Conservation (phyloP, 1,140 invertebrate genomes). For the Papilio aristodemus region DNA sequence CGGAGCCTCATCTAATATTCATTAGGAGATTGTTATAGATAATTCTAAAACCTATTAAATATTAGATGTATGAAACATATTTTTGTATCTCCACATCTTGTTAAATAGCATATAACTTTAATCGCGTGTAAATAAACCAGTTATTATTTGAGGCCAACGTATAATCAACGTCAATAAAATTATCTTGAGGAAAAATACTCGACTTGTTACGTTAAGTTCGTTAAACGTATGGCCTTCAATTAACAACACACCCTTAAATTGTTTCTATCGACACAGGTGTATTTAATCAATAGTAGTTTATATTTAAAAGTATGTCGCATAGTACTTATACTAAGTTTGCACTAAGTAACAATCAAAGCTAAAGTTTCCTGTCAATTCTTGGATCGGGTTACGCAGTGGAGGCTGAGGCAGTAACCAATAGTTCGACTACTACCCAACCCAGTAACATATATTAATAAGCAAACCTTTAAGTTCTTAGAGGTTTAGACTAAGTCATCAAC, state of each 20-base stretch:
- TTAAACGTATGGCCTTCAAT: slow-evolving; percentile 13
- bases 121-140: slow-evolving; percentile 27
- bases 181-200: slow-evolving; percentile 24
- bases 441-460: too few relatives aligned
- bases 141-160: slow-evolving; percentile 23
- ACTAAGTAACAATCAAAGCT: too few relatives aligned
- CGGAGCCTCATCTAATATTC: background rate
- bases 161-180: slow-evolving; percentile 26
- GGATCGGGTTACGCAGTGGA: too few relatives aligned
- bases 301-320: background rate
- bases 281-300: background rate
- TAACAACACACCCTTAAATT: slow-evolving; percentile 14
- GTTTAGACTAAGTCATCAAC: too few relatives aligned
- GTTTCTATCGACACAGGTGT: slow-evolving; percentile 1
- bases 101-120: slow-evolving; percentile 23
- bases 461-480: too few relatives aligned
- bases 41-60: background rate
- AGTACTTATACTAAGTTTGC: too few relatives aligned
- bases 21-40: background rate
- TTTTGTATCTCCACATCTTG: background rate
- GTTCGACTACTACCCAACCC: too few relatives aligned
- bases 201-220: background rate
- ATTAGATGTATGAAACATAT: background rate
- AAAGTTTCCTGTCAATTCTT: too few relatives aligned
- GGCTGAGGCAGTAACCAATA: too few relatives aligned